Conservation (phyloP, 1,140 invertebrate species). For the Odontomachus brunneus region DNA sequence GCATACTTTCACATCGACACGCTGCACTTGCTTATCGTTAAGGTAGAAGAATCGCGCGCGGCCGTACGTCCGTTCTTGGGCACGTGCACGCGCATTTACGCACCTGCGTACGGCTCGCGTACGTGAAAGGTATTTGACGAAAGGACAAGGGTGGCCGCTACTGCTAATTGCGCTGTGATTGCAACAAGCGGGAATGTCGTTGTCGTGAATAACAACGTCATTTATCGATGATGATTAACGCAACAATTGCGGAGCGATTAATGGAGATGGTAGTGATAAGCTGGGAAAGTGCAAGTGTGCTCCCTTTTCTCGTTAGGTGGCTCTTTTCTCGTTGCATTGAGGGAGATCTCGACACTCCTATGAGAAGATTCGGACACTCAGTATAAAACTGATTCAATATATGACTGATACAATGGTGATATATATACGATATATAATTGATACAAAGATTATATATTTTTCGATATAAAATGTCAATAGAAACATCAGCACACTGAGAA, state of each 20-base stretch:
- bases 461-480: no score
- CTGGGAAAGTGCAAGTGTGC: no score
- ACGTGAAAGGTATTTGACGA: conserved; percentile 56
- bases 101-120: conserved; percentile 8
- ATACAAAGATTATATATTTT: no score
- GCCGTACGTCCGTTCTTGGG: background rate
- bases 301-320: no score
- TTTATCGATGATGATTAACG: conserved; percentile 26
- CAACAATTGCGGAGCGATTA: background rate
- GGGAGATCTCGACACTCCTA: no score
- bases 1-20: conserved; percentile 76
- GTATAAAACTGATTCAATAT: no score
- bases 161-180: conserved; percentile 24
- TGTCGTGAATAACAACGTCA: background rate
- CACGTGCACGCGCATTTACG: conserved; percentile 43
- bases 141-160: conserved; percentile 43
- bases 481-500: no score
- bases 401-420: no score
- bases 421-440: no score
- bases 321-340: no score
- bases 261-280: background rate
- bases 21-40: conserved; percentile 70
- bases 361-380: no score
- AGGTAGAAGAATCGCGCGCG: conserved; percentile 55
- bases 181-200: conserved; percentile 42